Evolutionary conservation across 1,140 invertebrate genomes (phyloP), one percentile per base, ranked within the genome.

Genomic region (Dolichoris vasculosae): DNA sequence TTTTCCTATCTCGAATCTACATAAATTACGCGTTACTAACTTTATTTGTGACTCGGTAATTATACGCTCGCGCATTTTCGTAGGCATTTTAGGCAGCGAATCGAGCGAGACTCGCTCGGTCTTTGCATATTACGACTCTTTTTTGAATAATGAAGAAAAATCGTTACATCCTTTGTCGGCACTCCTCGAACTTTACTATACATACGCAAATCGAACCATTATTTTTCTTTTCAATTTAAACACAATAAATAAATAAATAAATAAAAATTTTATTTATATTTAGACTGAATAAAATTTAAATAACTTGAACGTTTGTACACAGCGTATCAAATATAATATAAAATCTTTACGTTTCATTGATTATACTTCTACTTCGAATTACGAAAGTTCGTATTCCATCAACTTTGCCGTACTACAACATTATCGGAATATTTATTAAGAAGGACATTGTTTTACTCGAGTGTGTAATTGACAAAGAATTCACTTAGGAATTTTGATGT

Each of bases 1-100:
- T 76, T 83, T 84, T 78, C 46, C 59, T 78, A 84, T 84, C 82
- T 84, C 40, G 11, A 26, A 84, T 84, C 82, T 84, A 67, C 73
- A 84, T 84, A 84, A 84, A 77, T 84, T 67, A 84, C 26, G n/a
- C 55, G 48, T 48, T 38, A 63, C 51, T 75, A 73, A 73, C 51
- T 30, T 38, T 38, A 35, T 63, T 63, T 71, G 38, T 64, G 73
- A 46, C 82, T 13, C 23, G 59, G 23, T 84, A 84, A 84, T 77
- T 76, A 63, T 2, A 20, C 38, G 26, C n/a, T 35, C 40, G 63
- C 40, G 30, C 40, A 46, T 63, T 81, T 43, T 67, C 35, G 59
- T 81, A n/a, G n/a, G 1, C 26, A 20, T 46, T 67, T 67, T 67
- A 15, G 75, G 9, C 46, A 23, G 13, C 32, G 30, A 2, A 35